Evolutionary conservation across 2,888 invertebrate genomes (phyloP).

Genomic region (Elgonia sp.): DNA sequence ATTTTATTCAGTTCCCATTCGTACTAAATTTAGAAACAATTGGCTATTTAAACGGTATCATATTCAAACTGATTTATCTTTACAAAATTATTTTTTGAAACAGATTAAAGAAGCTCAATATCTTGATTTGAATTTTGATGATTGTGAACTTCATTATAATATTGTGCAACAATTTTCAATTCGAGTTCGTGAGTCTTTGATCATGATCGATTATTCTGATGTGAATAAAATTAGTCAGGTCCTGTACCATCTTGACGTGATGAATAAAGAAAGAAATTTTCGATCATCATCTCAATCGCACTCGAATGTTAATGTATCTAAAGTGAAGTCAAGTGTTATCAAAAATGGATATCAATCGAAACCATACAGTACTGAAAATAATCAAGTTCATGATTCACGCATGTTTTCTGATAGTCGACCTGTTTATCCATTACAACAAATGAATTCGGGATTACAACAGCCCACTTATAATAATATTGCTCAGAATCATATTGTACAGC

Average conservation of each 20-base stretch:
- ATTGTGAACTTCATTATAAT: conserved; percentile 62
- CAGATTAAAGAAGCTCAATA: conserved; percentile 59
- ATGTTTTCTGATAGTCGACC: too few species aligned
- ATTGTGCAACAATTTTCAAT: conserved; percentile 69
- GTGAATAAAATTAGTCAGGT: conserved; percentile 54
- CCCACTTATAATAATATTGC: too few species aligned
- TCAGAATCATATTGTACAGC: neutral
- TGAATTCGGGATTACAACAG: too few species aligned
- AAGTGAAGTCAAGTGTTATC: neutral
- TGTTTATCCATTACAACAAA: too few species aligned
- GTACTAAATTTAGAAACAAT: conserved; percentile 29
- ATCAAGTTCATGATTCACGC: too few species aligned
- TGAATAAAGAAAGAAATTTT: conserved; percentile 14
- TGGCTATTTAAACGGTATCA: conserved; percentile 51
- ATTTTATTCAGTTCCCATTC: conserved; percentile 55
- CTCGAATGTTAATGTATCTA: conserved; percentile 15
- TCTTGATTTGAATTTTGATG: conserved; percentile 30
- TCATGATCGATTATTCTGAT: conserved; percentile 60
- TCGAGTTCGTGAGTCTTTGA: conserved; percentile 52
- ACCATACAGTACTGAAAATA: too few species aligned
- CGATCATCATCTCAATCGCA: neutral
- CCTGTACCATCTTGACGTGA: conserved; percentile 56
- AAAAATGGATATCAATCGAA: too few species aligned
- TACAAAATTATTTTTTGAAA: conserved; percentile 59
- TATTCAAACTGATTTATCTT: conserved; percentile 3